These are phyloP conservation scores for Pempheris klunzingeri DNA, from an alignment of 2,797 vertebrate species.

Conservation along the genomic window DNA sequence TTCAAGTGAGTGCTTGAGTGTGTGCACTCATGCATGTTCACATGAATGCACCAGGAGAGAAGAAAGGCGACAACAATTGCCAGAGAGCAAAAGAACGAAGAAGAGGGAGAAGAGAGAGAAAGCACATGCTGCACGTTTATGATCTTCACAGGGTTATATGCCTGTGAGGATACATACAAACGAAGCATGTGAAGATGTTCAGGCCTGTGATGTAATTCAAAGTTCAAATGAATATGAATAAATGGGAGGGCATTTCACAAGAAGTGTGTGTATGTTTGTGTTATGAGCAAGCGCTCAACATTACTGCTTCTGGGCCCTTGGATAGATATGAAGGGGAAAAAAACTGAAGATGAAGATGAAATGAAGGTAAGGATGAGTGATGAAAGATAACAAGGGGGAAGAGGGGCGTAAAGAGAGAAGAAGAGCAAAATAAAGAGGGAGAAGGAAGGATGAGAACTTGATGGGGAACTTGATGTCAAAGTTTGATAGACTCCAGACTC, in stretches of 20 bases:
- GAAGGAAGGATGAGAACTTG: not conserved
- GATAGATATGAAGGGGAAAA: constrained; percentile 21
- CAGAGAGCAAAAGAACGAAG: constrained; percentile 3
- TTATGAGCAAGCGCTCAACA: constrained; percentile 21
- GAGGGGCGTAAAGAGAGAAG: not conserved
- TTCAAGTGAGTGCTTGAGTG: not conserved
- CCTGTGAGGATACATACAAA: constrained; percentile 28
- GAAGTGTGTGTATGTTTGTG: constrained; percentile 22
- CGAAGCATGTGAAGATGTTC: constrained; percentile 3
- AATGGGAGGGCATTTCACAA: constrained; percentile 23
- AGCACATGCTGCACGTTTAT: constrained; percentile 14
- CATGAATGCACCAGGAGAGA: constrained; percentile 20
- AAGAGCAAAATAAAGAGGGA: constrained; percentile 6
- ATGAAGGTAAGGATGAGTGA: constrained; percentile 3
- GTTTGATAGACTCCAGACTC: constrained; percentile 14
- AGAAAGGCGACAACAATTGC: constrained; percentile 12
- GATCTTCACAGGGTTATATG: constrained; percentile 38
- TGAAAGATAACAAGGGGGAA: not conserved
- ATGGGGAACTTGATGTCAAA: not conserved
- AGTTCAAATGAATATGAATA: constrained; percentile 46
- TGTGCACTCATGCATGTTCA: constrained; percentile 37
- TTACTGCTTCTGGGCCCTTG: constrained; percentile 34
- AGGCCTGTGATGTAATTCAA: constrained; percentile 41
- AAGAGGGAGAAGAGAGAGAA: constrained; percentile 24
- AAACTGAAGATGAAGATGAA: constrained; percentile 28